phyloP scores from a whole-genome alignment of 2,113 vertebrate species.

The Microtus ochrogaster region DNA sequence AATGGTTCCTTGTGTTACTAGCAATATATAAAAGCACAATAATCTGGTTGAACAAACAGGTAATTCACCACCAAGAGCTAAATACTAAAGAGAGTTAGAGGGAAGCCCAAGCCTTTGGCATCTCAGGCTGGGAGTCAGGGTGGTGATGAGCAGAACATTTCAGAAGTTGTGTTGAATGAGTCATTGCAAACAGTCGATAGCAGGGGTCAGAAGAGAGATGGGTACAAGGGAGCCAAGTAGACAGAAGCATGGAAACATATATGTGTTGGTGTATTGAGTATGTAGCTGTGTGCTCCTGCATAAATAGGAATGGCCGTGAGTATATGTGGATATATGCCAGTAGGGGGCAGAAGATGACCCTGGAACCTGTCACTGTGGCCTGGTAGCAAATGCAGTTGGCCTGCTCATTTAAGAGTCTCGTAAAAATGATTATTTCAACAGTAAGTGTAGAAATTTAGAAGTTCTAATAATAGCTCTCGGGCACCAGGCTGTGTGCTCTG shows the following conservation, averaged over 20 bases:
- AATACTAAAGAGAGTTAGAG: not conserved
- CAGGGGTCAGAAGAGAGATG: not conserved
- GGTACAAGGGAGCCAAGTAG: not conserved
- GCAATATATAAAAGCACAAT: slow-evolving; percentile 1
- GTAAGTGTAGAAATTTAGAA: not conserved
- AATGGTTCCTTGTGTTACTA: not conserved
- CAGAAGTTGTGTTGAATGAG: not conserved
- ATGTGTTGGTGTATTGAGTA: not conserved
- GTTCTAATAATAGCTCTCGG: not conserved
- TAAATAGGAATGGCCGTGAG: not conserved
- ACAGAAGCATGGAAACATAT: not conserved
- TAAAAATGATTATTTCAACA: not conserved
- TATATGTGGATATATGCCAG: not conserved
- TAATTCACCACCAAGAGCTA: not conserved
- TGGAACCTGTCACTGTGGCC: not conserved
- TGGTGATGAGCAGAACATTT: not conserved
- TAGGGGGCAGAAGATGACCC: not conserved
- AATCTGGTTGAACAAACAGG: not conserved
- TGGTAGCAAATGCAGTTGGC: not conserved
- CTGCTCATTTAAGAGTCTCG: not conserved
- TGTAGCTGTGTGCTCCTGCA: not conserved
- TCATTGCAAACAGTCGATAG: not conserved
- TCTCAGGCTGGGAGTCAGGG: not conserved
- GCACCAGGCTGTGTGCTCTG: not conserved
- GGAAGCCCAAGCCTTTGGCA: no score